Base-by-base conservation (phyloP, 2,113 vertebrate genomes). In the Nettapus auritus region DNA sequence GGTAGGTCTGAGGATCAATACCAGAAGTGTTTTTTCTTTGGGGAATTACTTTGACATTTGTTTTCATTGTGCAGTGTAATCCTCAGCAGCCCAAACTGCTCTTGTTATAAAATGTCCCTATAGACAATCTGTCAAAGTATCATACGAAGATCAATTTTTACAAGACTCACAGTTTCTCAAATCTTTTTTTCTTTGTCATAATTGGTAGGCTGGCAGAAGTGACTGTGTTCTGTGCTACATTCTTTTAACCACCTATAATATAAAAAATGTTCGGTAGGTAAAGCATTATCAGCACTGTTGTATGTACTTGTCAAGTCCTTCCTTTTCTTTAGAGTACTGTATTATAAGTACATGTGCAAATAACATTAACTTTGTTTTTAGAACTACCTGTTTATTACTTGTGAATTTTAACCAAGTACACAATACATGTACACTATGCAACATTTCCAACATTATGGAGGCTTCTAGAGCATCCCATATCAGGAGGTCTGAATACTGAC, bases 41-140 rank as follows among this genome's bases (percentile, higher is more conserved):
- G 82, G 92, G 88, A 95, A 96, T 97, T 97, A 92, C 86, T 93
- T 85, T 94, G 89, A 97, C 95, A 77, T 96, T 96, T 94, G 88
- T 96, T 98, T 97, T 97, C 84, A 57, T 95, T 97, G 96, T 86
- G 93, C 52, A 93, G 48, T 84, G 26, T 97, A 96, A 97, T 95
- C 75, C 74, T 63, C 94, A 95, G 8, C 83, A 95, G 63, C 60
- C 87, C 42, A 92, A 95, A 86, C 81, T 44, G 62, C 92, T 96
- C 96, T 86, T 94, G 67, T 87, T 96, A 23, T 93, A 94, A 93
- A 87, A 93, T 57, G 55, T 93, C 90, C 74, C 89, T 63, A 11
- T 68, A 88, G 93, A 62, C 67, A 91, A 23, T 81, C 79, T 88
- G 36, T 68, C 91, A 89, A 97, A 96, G 94, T 96, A 73, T 93